These are phyloP conservation scores for Leptinotarsa juncta DNA, from an alignment of 2,888 invertebrate genomes.

Conservation along the genomic window DNA sequence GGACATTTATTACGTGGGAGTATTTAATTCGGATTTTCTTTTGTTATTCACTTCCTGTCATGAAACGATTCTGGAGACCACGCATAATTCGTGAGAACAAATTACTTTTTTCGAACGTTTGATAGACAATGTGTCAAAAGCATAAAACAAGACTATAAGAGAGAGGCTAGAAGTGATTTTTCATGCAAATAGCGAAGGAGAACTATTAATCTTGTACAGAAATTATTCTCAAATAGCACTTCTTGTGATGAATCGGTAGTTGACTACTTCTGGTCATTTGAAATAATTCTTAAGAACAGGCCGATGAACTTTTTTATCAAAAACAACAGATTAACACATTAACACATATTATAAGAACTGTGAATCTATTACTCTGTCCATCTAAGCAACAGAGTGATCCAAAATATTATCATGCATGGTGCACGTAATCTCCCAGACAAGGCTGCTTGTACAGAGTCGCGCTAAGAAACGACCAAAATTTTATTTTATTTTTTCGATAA, in stretches of 20 bases:
- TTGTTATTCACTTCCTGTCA: conserved; percentile 14
- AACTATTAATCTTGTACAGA: conserved; percentile 10
- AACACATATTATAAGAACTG: no score
- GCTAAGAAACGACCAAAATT: no score
- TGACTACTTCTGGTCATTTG: no score
- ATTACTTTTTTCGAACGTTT: conserved; percentile 15
- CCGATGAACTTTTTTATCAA: no score
- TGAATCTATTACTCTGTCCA: no score
- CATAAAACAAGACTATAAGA: conserved; percentile 14
- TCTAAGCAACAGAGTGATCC: no score
- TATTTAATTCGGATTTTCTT: not conserved
- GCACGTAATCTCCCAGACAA: no score
- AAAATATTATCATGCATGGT: no score
- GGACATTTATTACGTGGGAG: not conserved
- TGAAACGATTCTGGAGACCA: conserved; percentile 14
- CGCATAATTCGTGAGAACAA: conserved; percentile 18
- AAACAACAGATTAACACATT: no score
- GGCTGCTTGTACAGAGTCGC: no score
- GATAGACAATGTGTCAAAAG: conserved; percentile 24
- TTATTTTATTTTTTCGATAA: no score
- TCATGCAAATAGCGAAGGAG: conserved; percentile 1
- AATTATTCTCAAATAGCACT: not conserved
- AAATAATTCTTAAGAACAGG: no score
- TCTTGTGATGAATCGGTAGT: not conserved
- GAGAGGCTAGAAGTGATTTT: conserved; percentile 8